phyloP scores from a whole-genome alignment of 2,113 vertebrate genomes.

The Embiotoca jacksoni region DNA sequence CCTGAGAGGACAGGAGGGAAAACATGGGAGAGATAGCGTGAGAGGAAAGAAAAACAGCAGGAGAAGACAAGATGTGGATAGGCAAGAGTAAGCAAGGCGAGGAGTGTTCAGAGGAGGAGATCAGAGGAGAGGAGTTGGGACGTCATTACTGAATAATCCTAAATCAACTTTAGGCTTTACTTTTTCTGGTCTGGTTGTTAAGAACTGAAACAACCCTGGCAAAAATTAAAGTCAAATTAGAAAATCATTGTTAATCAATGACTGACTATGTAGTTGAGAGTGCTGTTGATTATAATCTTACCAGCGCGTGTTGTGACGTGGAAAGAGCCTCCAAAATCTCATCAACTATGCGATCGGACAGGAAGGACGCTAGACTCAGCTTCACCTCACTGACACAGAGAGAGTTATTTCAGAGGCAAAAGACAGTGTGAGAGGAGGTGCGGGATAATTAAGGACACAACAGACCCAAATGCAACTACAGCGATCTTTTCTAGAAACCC shows the following conservation, averaged over 20 bases:
- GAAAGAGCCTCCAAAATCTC: slow-evolving; percentile 96
- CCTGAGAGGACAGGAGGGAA: slow-evolving; percentile 75
- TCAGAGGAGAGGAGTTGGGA: no score
- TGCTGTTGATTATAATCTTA: slow-evolving; percentile 75
- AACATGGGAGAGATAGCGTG: background rate
- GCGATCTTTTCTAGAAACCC: background rate
- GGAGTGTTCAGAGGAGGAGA: no score
- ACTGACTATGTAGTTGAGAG: background rate
- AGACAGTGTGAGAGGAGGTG: background rate
- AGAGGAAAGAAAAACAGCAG: background rate
- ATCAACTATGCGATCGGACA: slow-evolving; percentile 97
- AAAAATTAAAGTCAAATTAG: background rate
- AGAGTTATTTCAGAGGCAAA: background rate
- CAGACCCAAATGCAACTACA: background rate
- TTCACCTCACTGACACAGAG: slow-evolving; percentile 90
- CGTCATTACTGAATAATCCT: no score
- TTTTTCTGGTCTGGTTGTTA: no score
- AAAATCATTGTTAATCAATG: background rate
- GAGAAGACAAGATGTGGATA: background rate
- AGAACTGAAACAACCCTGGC: no score
- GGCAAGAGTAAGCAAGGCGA: background rate
- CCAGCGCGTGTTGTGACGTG: slow-evolving; percentile 90
- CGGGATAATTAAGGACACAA: background rate
- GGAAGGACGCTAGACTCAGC: slow-evolving; percentile 95
- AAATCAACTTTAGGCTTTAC: no score